Conservation (phyloP, 2,888 invertebrate genomes). For the Rhabditophanes sp. region DNA sequence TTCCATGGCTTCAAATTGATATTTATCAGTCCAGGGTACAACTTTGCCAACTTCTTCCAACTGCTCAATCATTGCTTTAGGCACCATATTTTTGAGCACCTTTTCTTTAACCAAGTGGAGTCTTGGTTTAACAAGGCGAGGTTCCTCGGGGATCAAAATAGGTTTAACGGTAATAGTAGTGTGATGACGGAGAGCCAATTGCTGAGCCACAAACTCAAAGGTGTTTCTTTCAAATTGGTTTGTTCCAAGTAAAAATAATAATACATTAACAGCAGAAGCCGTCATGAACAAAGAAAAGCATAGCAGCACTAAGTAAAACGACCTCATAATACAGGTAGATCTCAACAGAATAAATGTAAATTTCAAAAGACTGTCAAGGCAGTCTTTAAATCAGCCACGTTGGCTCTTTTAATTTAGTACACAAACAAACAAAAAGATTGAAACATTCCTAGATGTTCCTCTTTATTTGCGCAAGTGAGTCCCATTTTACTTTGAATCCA, state of each 20-base stretch:
- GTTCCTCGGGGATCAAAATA: slow-evolving; percentile 42
- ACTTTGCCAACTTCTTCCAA: slow-evolving; percentile 24
- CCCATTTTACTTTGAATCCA: too few species aligned
- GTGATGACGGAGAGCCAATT: slow-evolving; percentile 36
- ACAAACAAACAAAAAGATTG: too few species aligned
- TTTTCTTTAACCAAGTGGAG: slow-evolving; percentile 41
- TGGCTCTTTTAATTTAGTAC: too few species aligned
- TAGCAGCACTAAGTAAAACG: too few species aligned
- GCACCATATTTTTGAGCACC: slow-evolving; percentile 35
- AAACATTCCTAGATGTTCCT: too few species aligned
- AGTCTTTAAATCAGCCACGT: too few species aligned
- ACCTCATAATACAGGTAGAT: too few species aligned
- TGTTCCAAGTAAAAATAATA: slow-evolving; percentile 41
- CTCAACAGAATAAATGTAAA: too few species aligned
- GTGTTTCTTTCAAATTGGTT: slow-evolving; percentile 33
- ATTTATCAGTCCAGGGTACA: slow-evolving; percentile 27
- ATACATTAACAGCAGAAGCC: slow-evolving; percentile 26
- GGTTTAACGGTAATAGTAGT: slow-evolving; percentile 36
- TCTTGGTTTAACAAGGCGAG: slow-evolving; percentile 34
- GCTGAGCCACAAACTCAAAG: slow-evolving; percentile 40
- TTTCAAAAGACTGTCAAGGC: too few species aligned
- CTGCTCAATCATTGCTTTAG: slow-evolving; percentile 15
- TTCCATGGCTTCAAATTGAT: slow-evolving; percentile 23
- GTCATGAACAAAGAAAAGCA: background rate
- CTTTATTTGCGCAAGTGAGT: too few species aligned